Base-by-base conservation (phyloP, 2,888 invertebrate species). In the Panorpa germanica region DNA sequence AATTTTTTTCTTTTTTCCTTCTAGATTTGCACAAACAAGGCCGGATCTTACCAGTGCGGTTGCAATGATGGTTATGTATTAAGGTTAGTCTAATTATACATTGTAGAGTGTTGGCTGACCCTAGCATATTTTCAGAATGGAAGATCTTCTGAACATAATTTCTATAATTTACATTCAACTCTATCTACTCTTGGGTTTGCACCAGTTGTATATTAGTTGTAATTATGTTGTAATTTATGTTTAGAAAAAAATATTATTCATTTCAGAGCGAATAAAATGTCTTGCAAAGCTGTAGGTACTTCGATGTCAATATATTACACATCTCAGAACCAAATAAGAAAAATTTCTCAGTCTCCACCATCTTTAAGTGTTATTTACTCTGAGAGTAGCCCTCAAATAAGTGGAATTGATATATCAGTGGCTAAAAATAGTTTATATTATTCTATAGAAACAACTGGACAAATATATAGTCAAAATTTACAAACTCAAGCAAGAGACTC, bases 241-340 rank as follows among this genome's bases (percentile, higher is more conserved):
- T n/a, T n/a, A n/a, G n/a, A n/a, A n/a, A n/a, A n/a, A n/a, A n/a
- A n/a, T n/a, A n/a, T n/a, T n/a, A n/a, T 50, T 34, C 48, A 51
- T 46, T 39, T 41, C 40, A 66, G 68, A 29, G 43, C 57, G 0
- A 71, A 78, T 45, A 63, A 62, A 26, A 58, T 56, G 10, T 64
- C 70, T 1, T 80, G 80, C 50, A 80, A 77, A 48, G 70, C 73
- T 2, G 46, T 57, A 1, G 62, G 64, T 31, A 57, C 61, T 5
- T 54, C 58, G 9, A 55, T 65, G 50, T 53, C 61, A 0, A 41
- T 71, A 1, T 40, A 70, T 3, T 72, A 63, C 45, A 52, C 61
- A 13, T 53, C 59, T 0, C 59, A 59, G 10, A 62, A 64, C 45
- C 59, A 65, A 16, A 62, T 74, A 9, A 56, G 66, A 2, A 59